A percentile compares a stretch with the other conserved stretches of the same genome.
These are phyloP conservation scores for Catotricha subobsoleta DNA, from an alignment of 2,888 invertebrate genomes.

Conservation along the genomic window DNA sequence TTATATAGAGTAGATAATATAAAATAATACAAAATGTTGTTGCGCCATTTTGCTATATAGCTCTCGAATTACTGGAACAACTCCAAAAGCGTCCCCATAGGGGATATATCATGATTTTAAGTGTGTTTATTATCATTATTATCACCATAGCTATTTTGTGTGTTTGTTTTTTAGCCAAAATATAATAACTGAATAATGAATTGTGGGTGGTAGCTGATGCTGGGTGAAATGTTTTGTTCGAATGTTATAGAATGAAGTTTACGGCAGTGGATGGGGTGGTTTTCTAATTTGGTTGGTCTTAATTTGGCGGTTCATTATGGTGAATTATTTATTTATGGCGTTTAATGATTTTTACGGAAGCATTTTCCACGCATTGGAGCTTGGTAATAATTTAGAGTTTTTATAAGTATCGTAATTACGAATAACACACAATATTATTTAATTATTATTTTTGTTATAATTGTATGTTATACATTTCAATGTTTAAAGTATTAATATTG, in stretches of 20 bases:
- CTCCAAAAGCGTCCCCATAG: neutral
- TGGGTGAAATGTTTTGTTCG: too few relatives aligned
- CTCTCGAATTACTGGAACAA: neutral
- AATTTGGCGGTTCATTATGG: neutral
- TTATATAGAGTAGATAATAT: too few relatives aligned
- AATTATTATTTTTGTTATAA: too few relatives aligned
- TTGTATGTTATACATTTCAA: too few relatives aligned
- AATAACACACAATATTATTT: too few relatives aligned
- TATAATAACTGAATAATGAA: conserved; percentile 1
- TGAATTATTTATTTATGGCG: neutral
- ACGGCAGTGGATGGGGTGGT: too few relatives aligned
- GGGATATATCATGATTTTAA: conserved; percentile 3
- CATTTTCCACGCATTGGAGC: too few relatives aligned
- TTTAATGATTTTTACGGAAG: too few relatives aligned
- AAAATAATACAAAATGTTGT: neutral
- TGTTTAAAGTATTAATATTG: too few relatives aligned
- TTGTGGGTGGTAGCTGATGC: neutral
- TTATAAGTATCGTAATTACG: too few relatives aligned
- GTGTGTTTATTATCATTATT: conserved; percentile 9
- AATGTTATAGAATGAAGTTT: too few relatives aligned
- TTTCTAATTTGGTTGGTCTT: neutral
- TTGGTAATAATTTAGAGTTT: too few relatives aligned
- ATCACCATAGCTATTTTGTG: conserved; percentile 7
- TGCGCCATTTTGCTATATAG: conserved; percentile 1
- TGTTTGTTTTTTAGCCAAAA: neutral